A percentile compares a stretch with the other conserved stretches of the same genome.
phyloP scores from a whole-genome alignment of 2,888 invertebrate species.

The Athetis lepigone region DNA sequence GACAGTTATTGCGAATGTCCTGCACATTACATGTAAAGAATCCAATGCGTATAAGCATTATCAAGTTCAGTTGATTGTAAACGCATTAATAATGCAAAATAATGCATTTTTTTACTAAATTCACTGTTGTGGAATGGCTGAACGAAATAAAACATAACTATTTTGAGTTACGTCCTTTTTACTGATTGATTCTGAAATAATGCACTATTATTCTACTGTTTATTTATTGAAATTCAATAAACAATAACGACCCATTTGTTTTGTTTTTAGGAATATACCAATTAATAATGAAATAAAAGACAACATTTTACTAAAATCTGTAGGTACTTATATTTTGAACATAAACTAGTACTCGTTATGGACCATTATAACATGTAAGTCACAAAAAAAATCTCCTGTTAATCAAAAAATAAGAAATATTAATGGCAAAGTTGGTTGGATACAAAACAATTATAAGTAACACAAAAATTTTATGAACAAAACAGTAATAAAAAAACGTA shows the following conservation, averaged over 20 bases:
- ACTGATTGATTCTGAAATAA: conserved; percentile 11
- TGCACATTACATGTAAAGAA: not conserved
- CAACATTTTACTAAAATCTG: conserved; percentile 2
- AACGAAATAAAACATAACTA: conserved; percentile 1
- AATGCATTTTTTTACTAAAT: conserved; percentile 15
- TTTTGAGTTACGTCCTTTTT: conserved; percentile 8
- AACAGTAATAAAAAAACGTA: conserved; percentile 4
- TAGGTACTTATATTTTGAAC: conserved; percentile 10
- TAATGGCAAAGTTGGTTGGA: no score
- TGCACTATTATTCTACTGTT: conserved; percentile 12
- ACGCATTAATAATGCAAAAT: conserved; percentile 1
- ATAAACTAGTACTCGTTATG: conserved; percentile 12
- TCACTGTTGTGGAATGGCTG: conserved; percentile 10
- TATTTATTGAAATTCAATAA: not conserved
- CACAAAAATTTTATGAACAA: no score
- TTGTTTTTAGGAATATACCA: conserved; percentile 3
- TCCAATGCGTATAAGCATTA: conserved; percentile 16
- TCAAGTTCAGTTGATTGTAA: not conserved
- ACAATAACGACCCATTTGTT: conserved; percentile 5
- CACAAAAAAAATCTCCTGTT: conserved; percentile 3
- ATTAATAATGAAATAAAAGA: conserved; percentile 7
- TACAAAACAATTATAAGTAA: no score
- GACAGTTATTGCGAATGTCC: conserved; percentile 11
- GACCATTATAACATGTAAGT: not conserved
- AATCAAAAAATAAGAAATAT: not conserved